Evolutionary conservation across 2,888 invertebrate genomes (phyloP), one percentile per base, ranked within the genome.

Genomic region (Lathronympha strigana): DNA sequence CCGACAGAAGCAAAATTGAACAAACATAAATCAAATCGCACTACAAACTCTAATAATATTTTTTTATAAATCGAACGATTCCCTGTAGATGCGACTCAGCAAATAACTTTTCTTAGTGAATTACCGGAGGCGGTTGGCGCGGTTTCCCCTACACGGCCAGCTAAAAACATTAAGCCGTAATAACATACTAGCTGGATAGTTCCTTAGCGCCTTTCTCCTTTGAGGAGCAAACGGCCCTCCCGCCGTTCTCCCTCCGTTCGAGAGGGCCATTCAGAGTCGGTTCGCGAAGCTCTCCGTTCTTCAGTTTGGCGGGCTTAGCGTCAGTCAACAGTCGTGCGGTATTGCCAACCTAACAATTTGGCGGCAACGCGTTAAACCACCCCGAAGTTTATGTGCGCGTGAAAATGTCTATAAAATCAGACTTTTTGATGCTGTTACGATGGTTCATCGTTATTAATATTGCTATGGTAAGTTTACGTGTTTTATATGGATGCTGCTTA

Each of bases 51-150:
- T 38, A 38, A 63, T 47, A 57, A 68, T 51, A 69, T 86, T 83
- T 84, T 87, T 84, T 85, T 67, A 60, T 54, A 63, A 78, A 78
- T 67, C 67, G 61, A 63, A 63, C 75, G 78, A 82, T 79, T 84
- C 84, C 84, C 83, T 76, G 71, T 76, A 60, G 79, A 79, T 76
- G 80, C 83, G 79, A 78, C 82, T 87, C 84, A 81, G 84, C 86
- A 89, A 89, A 90, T 90, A 90, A 90, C 85, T 88, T 91, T 91
- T 91, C 90, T 91, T 91, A 86, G 88, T 87, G 88, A 90, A 90
- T 89, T 89, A 90, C 88, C 84, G 83, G 86, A 88, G 88, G 87
- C 87, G 86, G 85, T 88, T 82, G 88, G 79, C 83, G 87, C 83
- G 86, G 88, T 88, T 88, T 91, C 89, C 91, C 91, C 91, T 89